phyloP scores from a whole-genome alignment of 1,140 invertebrate genomes.

The Drosophila ficusphila region DNA sequence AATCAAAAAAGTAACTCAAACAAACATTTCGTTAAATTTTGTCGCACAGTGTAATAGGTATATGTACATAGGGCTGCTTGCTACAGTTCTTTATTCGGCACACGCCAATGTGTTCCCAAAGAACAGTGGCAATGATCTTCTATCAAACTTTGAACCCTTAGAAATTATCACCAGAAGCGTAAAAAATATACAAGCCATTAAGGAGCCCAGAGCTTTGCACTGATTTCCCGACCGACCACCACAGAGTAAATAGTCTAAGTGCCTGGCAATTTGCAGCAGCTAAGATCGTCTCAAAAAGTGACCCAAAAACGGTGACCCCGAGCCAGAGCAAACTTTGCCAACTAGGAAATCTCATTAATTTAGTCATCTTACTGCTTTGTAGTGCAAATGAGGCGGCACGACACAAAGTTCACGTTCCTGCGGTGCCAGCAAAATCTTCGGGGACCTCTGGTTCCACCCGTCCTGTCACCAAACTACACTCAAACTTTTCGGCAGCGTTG shows the following conservation, averaged over 20 bases:
- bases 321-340: slow-evolving; percentile 32
- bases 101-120: background rate
- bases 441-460: slow-evolving; percentile 40
- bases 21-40: too few species aligned
- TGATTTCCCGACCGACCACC: slow-evolving; percentile 18
- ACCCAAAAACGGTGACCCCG: slow-evolving; percentile 42
- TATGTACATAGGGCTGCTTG: too few species aligned
- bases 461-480: slow-evolving; percentile 26
- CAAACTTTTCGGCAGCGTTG: too few species aligned
- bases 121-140: background rate
- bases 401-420: slow-evolving; percentile 68
- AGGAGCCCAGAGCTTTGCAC: background rate
- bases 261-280: slow-evolving; percentile 33
- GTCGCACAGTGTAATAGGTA: too few species aligned
- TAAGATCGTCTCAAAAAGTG: slow-evolving; percentile 36
- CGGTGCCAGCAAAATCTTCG: slow-evolving; percentile 42
- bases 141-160: background rate
- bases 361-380: slow-evolving; percentile 54
- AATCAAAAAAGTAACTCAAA: too few species aligned
- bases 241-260: slow-evolving; percentile 26
- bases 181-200: slow-evolving; percentile 39
- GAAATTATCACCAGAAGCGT: slow-evolving; percentile 1
- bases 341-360: slow-evolving; percentile 72
- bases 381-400: slow-evolving; percentile 69
- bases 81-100: too few species aligned